Conservation (phyloP, 2,888 invertebrate genomes). For the Drosophila histrio region DNA sequence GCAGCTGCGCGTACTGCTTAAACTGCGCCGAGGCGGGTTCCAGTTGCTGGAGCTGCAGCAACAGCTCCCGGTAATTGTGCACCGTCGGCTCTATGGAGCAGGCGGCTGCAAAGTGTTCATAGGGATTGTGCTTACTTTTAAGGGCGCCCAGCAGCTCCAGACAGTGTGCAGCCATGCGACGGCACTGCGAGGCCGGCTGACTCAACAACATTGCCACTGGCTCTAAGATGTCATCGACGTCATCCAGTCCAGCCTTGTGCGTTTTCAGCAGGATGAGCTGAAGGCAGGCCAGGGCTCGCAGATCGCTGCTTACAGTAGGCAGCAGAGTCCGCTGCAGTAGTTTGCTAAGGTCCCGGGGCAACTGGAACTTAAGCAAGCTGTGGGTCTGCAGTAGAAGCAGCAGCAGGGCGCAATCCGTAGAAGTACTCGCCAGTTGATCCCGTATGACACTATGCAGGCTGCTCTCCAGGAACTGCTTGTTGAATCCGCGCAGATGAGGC, state of each 20-base stretch:
- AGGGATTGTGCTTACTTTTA: constrained; percentile 84
- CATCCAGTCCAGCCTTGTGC: constrained; percentile 70
- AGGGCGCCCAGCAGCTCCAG: constrained; percentile 87
- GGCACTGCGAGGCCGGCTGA: constrained; percentile 88
- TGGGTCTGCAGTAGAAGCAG: constrained; percentile 61
- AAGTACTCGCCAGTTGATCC: constrained; percentile 8
- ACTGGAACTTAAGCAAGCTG: constrained; percentile 43
- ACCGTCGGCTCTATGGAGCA: constrained; percentile 90
- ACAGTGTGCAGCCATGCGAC: constrained; percentile 90
- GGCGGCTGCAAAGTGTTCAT: constrained; percentile 88
- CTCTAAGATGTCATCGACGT: constrained; percentile 76
- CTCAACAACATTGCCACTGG: constrained; percentile 86
- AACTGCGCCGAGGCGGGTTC: constrained; percentile 87
- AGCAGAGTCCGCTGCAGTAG: constrained; percentile 46
- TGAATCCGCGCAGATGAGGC: constrained; percentile 78
- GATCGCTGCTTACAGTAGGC: constrained; percentile 61
- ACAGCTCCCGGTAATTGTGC: constrained; percentile 91
- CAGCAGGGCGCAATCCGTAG: constrained; percentile 21
- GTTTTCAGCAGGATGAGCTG: constrained; percentile 84
- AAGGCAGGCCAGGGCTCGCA: constrained; percentile 77
- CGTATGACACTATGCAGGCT: constrained; percentile 30
- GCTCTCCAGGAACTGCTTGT: constrained; percentile 42
- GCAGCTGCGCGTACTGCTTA: constrained; percentile 84
- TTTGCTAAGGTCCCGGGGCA: constrained; percentile 25
- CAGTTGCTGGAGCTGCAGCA: constrained; percentile 90